Base-by-base conservation (phyloP, 1,140 invertebrate species). In the Arctopsyche grandis region DNA sequence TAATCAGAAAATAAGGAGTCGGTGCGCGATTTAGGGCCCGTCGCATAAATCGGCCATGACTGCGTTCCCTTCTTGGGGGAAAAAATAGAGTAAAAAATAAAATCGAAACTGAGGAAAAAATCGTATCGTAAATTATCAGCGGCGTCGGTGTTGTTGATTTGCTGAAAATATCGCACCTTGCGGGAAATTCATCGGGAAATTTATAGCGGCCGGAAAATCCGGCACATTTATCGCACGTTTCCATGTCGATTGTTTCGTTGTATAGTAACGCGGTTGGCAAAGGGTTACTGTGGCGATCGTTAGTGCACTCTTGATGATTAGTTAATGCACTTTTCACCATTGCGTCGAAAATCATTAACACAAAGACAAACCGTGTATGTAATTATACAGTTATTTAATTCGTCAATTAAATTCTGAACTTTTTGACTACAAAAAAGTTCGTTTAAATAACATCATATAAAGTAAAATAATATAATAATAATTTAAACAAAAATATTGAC, bases 111-210 rank as follows among this genome's bases (percentile, higher is more conserved):
- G n/a, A 21, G 56, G 21, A 60, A 60, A 60, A 60, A 60, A 21
- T 21, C 7, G n/a, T 1, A 21, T 21, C 56, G 56, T 60, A 60
- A 60, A 60, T 60, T 60, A 60, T 60, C 56, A 9, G 5, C 48
- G 29, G 29, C 29, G 29, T 38, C 16, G n/a, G 56, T 60, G 56
- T 60, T 60, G 56, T 60, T 60, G 56, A 60, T 60, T 60, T 60
- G 56, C 56, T 21, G 56, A 60, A 60, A 60, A 60, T 60, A 60
- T 60, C 56, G 21, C 56, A 60, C 56, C 56, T 60, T 60, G 56
- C 56, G 56, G 56, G 16, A 60, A 60, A 60, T 19, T 60, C 56
- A 16, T 38, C 56, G 16, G n/a, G n/a, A 21, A 21, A 60, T 60
- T 60, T 60, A 60, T 19, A 16, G 56, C 56, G 56, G n/a, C 7